phyloP scores from a whole-genome alignment of 2,797 vertebrate species.

The Crax fasciolata region DNA sequence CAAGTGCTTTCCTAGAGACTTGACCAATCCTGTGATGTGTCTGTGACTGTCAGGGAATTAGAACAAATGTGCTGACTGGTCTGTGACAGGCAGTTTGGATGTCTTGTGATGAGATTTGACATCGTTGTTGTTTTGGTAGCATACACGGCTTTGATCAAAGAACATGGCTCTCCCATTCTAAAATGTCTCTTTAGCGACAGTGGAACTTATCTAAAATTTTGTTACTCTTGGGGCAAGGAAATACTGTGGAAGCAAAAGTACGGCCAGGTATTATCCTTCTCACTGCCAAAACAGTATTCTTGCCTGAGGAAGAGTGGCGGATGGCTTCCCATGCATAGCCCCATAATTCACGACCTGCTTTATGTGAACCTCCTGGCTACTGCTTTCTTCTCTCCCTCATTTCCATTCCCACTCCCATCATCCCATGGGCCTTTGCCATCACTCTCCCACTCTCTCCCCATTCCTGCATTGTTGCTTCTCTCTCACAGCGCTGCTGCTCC shows the following conservation, averaged over 20 bases:
- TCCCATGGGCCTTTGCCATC: slow-evolving; percentile 62
- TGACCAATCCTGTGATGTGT: background rate
- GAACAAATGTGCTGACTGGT: slow-evolving; percentile 56
- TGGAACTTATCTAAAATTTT: slow-evolving; percentile 21
- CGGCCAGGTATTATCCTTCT: slow-evolving; percentile 48
- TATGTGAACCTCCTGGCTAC: slow-evolving; percentile 62
- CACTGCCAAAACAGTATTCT: slow-evolving; percentile 32
- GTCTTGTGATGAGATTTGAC: slow-evolving; percentile 54
- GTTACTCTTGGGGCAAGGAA: slow-evolving; percentile 33
- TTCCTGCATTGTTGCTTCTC: background rate
- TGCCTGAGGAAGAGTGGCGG: slow-evolving; percentile 61
- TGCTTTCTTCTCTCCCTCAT: slow-evolving; percentile 66
- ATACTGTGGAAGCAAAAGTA: slow-evolving; percentile 47
- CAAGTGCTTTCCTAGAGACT: background rate
- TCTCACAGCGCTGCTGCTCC: background rate
- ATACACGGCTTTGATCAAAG: slow-evolving; percentile 64
- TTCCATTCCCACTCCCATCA: slow-evolving; percentile 65
- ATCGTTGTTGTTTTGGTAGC: slow-evolving; percentile 61
- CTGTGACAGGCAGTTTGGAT: slow-evolving; percentile 57
- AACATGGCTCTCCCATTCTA: background rate
- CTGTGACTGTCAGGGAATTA: background rate
- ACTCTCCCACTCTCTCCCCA: slow-evolving; percentile 45
- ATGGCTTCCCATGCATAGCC: slow-evolving; percentile 66
- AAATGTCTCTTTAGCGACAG: slow-evolving; percentile 48
- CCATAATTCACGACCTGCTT: slow-evolving; percentile 71